phyloP scores from a whole-genome alignment of 1,140 invertebrate genomes.

The Bombus terrestris region DNA sequence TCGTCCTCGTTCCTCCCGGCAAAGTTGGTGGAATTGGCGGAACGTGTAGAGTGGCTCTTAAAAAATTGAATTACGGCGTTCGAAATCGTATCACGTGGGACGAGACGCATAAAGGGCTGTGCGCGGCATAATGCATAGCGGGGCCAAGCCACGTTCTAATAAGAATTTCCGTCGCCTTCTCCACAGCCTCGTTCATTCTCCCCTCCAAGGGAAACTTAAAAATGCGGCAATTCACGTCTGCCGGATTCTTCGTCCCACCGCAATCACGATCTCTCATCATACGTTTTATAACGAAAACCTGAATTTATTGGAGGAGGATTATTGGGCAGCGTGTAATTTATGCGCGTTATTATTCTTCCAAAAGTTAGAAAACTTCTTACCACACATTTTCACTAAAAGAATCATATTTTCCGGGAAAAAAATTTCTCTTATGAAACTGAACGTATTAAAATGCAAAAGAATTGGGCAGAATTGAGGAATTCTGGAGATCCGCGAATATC shows the following conservation, averaged over 20 bases:
- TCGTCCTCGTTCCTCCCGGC: neutral
- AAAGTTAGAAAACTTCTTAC: neutral
- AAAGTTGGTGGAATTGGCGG: slow-evolving; percentile 13
- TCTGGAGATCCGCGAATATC: too few species aligned
- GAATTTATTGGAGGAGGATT: slow-evolving; percentile 15
- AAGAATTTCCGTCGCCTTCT: slow-evolving; percentile 56
- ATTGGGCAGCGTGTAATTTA: slow-evolving; percentile 8
- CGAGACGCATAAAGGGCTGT: slow-evolving; percentile 12
- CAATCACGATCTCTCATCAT: slow-evolving; percentile 4
- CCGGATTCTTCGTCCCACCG: slow-evolving; percentile 20
- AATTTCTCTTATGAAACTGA: neutral
- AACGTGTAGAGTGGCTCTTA: slow-evolving; percentile 34
- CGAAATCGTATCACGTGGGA: slow-evolving; percentile 44
- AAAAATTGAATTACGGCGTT: slow-evolving; percentile 54
- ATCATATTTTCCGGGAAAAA: neutral
- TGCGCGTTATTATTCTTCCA: neutral
- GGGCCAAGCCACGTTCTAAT: slow-evolving; percentile 43
- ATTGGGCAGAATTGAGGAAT: neutral
- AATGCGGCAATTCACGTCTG: slow-evolving; percentile 30
- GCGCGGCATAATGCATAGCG: slow-evolving; percentile 44
- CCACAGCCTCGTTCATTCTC: slow-evolving; percentile 46
- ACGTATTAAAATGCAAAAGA: neutral
- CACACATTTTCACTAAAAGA: neutral
- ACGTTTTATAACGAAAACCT: neutral
- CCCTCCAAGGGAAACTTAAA: slow-evolving; percentile 37